Evolutionary conservation across 2,888 invertebrate genomes (phyloP).

Genomic region (Neria commutata): DNA sequence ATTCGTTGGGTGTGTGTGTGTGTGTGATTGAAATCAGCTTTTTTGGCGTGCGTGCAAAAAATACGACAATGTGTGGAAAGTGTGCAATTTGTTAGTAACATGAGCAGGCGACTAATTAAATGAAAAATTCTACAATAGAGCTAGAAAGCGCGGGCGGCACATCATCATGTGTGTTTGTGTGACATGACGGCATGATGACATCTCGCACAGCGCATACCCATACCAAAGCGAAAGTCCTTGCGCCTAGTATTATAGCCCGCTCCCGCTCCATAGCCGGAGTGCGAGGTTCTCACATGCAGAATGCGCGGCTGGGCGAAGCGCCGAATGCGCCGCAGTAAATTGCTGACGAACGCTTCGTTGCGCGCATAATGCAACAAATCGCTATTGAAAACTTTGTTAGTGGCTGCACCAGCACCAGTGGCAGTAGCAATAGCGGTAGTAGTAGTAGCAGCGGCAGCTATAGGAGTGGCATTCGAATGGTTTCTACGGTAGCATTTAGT

Average conservation of each 20-base stretch:
- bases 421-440: constrained; percentile 29
- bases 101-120: too few species aligned
- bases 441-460: not conserved
- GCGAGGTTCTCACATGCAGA: constrained; percentile 67
- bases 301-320: constrained; percentile 66
- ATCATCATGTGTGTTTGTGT: too few species aligned
- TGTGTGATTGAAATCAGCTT: too few species aligned
- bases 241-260: constrained; percentile 56
- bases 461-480: constrained; percentile 14
- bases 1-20: too few species aligned
- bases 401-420: constrained; percentile 30
- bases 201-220: too few species aligned
- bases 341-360: constrained; percentile 26
- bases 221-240: constrained; percentile 66
- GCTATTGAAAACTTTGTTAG: constrained; percentile 32
- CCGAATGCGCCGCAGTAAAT: constrained; percentile 54
- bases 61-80: too few species aligned
- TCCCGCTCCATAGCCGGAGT: constrained; percentile 53
- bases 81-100: too few species aligned
- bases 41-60: too few species aligned
- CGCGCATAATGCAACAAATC: constrained; percentile 32
- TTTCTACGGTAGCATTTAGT: constrained; percentile 12
- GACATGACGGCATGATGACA: too few species aligned
- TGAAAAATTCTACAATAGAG: too few species aligned
- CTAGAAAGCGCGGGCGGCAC: too few species aligned